Base-by-base conservation (phyloP, 2,113 vertebrate species). In the Setophaga petechia region DNA sequence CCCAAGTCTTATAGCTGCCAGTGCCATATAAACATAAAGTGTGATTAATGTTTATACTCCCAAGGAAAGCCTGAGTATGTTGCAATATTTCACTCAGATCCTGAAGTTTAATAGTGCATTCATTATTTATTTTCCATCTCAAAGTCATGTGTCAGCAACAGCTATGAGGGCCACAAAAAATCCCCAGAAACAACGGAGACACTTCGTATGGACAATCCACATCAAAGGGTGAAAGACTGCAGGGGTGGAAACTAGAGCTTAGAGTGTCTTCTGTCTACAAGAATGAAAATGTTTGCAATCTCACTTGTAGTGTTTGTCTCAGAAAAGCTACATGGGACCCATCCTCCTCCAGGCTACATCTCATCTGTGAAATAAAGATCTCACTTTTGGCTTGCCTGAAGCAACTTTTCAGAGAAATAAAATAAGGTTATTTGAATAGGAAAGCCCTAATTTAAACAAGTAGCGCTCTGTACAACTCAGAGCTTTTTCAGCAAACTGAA, bases 381-480 rank as follows among this genome's bases (percentile, higher is more conserved):
- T 62, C 62, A 68, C 82, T 96, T 95, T 82, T 87, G 66, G 49
- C 67, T 91, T 94, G 58, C 58, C 58, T 87, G 37, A 76, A 89
- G 71, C 74, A 87, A 79, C 62, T 87, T 79, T 73, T 85, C 71
- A 91, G 80, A 87, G 49, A 83, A 89, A 59, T 33, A 80, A 39
- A 88, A 68, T 87, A 92, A 89, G 73, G 49, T 82, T 95, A 41
- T 91, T 95, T 87, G 78, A 93, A 76, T 66, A 55, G 77, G 69
- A 74, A 87, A 87, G 66, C 66, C 41, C 25, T 89, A 89, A 89
- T 91, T 93, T 89, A 90, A 95, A 95, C 91, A 93, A 95, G 58
- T 69, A 76, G 58, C 41, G 15, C 62, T 84, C 68, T 91, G 81
- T 95, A 68, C 44, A 49, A 66, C 37, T 83, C 33, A 10, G 74